These are phyloP conservation scores for Hystrix brachyura DNA, from an alignment of 2,113 vertebrate species.

Conservation along the genomic window DNA sequence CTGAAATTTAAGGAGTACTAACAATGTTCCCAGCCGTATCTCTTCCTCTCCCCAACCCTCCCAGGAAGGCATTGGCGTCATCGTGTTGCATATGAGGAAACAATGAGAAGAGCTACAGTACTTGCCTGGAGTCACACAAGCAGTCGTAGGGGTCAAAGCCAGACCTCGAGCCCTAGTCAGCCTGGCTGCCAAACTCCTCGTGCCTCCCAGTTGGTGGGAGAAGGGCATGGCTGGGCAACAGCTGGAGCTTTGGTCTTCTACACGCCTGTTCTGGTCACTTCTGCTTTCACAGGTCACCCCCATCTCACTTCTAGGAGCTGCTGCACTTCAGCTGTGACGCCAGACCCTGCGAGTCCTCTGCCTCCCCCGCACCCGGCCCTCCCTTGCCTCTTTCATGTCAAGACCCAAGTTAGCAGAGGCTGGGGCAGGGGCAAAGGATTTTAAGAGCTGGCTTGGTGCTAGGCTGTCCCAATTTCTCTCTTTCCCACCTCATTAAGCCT, in stretches of 20 bases:
- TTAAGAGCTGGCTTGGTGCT: not conserved
- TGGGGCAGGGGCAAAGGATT: not conserved
- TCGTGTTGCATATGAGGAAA: not conserved
- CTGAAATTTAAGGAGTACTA: not conserved
- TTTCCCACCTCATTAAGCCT: conserved; percentile 34
- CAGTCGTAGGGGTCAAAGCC: not conserved
- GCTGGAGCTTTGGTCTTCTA: not conserved
- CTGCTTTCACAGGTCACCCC: not conserved
- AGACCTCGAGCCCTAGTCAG: not conserved
- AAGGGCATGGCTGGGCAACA: not conserved
- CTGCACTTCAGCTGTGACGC: not conserved
- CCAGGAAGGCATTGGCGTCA: not conserved
- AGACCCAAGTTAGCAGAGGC: conserved; percentile 31
- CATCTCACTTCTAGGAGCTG: not conserved
- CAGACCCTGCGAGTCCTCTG: not conserved
- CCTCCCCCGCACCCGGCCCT: not conserved
- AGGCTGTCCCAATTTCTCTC: not conserved
- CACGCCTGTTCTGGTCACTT: not conserved
- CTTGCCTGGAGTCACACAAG: not conserved
- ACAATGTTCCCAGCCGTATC: not conserved
- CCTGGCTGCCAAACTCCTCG: too few relatives aligned
- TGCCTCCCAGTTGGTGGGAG: not conserved
- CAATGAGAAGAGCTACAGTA: not conserved
- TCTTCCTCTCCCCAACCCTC: not conserved
- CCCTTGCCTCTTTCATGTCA: not conserved